Conservation (phyloP, 2,797 vertebrate genomes). For the Liparis tanakae region DNA sequence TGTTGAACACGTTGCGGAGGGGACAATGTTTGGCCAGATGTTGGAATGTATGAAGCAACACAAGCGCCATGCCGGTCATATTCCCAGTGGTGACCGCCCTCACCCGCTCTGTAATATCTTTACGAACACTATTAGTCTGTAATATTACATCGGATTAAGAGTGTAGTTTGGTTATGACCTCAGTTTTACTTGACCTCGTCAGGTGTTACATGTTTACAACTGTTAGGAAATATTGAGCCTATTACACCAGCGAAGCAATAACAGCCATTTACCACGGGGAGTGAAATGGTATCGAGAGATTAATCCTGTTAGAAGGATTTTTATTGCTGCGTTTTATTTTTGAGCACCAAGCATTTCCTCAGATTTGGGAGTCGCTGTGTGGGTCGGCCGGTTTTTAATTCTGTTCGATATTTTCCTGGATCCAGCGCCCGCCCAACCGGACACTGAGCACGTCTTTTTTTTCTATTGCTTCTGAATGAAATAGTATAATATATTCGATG, state of each 20-base stretch:
- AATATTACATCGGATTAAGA: constrained; percentile 16
- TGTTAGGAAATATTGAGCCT: constrained; percentile 22
- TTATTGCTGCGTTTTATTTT: not conserved
- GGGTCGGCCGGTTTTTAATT: not conserved
- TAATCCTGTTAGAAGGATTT: not conserved
- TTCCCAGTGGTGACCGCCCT: constrained; percentile 5
- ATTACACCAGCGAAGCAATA: constrained; percentile 51
- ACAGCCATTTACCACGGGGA: constrained; percentile 3
- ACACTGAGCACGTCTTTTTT: not conserved
- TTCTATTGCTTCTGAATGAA: not conserved
- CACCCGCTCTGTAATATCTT: not conserved
- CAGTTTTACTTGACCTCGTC: constrained; percentile 30
- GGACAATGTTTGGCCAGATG: constrained; percentile 25
- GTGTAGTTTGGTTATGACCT: constrained; percentile 6
- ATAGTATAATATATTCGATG: not conserved
- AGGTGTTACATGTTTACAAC: constrained; percentile 42
- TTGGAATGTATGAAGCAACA: constrained; percentile 18
- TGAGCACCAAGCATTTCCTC: not conserved
- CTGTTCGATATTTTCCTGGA: not conserved
- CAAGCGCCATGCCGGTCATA: constrained; percentile 15
- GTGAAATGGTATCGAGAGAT: not conserved
- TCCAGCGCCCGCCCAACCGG: not conserved
- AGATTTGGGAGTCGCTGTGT: not conserved
- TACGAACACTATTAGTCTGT: constrained; percentile 11
- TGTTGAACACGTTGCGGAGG: constrained; percentile 30